Percentiles rank a stretch among this genome's conserved stretches.
Evolutionary conservation across 2,113 vertebrate genomes (phyloP).

Genomic region (Lepisosteus osseus): DNA sequence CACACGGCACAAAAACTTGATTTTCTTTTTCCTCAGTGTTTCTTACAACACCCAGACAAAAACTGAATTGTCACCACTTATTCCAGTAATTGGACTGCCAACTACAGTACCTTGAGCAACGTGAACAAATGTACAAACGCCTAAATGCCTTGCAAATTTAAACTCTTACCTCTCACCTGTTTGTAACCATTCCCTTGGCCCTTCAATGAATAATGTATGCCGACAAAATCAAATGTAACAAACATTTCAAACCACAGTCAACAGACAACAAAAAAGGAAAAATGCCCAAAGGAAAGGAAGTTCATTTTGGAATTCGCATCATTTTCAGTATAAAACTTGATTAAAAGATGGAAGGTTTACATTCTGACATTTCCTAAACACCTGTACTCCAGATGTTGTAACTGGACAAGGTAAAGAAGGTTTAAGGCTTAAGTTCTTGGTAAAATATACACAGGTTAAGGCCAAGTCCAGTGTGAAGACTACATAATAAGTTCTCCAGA

Average conservation of each 20-base stretch:
- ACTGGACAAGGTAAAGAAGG: not conserved
- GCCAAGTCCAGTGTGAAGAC: slow-evolving; percentile 44
- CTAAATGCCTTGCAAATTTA: too few species aligned
- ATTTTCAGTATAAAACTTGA: slow-evolving; percentile 9
- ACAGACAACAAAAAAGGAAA: not conserved
- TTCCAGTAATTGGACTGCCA: too few species aligned
- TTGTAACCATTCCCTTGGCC: not conserved
- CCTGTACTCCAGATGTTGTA: not conserved
- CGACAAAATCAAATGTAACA: not conserved
- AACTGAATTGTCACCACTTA: too few species aligned
- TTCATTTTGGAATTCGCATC: slow-evolving; percentile 3
- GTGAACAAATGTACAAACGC: too few species aligned
- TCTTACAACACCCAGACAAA: too few species aligned
- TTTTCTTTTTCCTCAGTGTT: too few species aligned
- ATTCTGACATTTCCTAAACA: not conserved
- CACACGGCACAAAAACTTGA: too few species aligned
- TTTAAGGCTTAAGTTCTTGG: slow-evolving; percentile 57
- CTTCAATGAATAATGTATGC: too few species aligned
- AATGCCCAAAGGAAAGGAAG: slow-evolving; percentile 16
- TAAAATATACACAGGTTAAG: slow-evolving; percentile 42
- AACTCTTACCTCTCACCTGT: too few species aligned
- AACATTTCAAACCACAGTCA: not conserved
- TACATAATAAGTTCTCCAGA: slow-evolving; percentile 5
- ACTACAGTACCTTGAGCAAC: too few species aligned
- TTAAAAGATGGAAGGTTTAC: slow-evolving; percentile 10